Base-by-base conservation (phyloP, 2,113 vertebrate species). In the Megaleporinus macrocephalus region DNA sequence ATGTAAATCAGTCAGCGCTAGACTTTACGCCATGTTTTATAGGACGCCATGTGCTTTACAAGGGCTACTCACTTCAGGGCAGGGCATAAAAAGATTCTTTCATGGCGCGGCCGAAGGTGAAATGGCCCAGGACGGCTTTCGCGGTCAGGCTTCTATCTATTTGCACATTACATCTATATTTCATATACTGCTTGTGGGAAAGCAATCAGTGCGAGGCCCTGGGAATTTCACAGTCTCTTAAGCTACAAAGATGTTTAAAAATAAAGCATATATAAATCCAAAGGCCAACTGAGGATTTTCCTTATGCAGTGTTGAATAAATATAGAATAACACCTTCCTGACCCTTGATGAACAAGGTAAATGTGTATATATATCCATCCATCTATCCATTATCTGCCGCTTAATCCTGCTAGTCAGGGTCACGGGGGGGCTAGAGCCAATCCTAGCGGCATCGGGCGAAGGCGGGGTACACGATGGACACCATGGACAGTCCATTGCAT, bases 1-100 rank as follows among this genome's bases (percentile, higher is more conserved):
- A 76, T 82, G 84, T 69, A 82, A 78, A 74, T 85, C 84, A 76
- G 72, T 36, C 78, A 76, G 83, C 4, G 30, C 26, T n/a, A 49
- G 59, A 75, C 66, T 69, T 81, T 73, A 71, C 49, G 66, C 68
- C 44, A 62, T 51, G 74, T 78, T 81, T 85, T 78, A 85, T 68
- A 36, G 57, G 51, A 51, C n/a, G 59, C 74, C 44, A 24, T 59
- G 59, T 27, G 9, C 74, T 77, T 73, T 68, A 59, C 10, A 65
- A 73, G 26, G 36, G 49, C 76, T 36, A 55, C 79, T 47, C 69
- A 63, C 68, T 84, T 79, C 18, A 47, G 63, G 59, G 20, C 49
- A 27, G 53, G 73, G 62, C 63, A 69, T 33, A 75, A 68, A n/a
- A 84, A 47, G 30, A 66, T 73, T 61, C 36, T 66, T 44, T 73